Evolutionary conservation across 2,888 invertebrate genomes (phyloP).

Genomic region (Hoplodrina blanda): DNA sequence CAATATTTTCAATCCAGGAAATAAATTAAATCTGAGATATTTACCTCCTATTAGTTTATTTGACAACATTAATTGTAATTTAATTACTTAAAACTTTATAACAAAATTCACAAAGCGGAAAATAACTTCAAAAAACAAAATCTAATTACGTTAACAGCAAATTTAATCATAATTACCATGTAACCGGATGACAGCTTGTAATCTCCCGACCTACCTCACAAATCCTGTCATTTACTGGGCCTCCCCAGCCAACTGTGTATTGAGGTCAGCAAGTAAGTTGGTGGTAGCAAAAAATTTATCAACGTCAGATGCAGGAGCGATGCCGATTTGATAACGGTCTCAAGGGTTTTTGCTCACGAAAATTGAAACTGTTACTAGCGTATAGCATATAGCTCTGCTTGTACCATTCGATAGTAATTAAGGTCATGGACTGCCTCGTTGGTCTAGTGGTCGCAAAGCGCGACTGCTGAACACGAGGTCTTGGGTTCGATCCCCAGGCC

Average conservation of each 20-base stretch:
- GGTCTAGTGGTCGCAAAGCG: too few relatives aligned
- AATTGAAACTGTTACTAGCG: conserved; percentile 1
- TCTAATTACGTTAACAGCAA: background rate
- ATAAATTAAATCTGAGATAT: too few relatives aligned
- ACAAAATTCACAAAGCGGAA: background rate
- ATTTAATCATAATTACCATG: conserved; percentile 17
- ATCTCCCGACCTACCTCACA: conserved; percentile 38
- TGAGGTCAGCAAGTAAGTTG: conserved; percentile 34
- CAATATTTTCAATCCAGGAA: too few relatives aligned
- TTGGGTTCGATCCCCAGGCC: too few relatives aligned
- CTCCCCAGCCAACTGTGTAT: conserved; percentile 38
- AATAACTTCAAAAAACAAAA: background rate
- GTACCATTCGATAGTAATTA: background rate
- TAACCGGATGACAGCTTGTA: conserved; percentile 25
- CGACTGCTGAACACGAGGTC: too few relatives aligned
- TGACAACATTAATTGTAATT: background rate
- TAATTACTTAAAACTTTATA: background rate
- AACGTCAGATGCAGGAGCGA: conserved; percentile 54
- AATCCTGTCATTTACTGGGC: conserved; percentile 31
- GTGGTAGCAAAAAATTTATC: conserved; percentile 48
- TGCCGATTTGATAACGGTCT: conserved; percentile 48
- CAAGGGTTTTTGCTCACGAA: conserved; percentile 32
- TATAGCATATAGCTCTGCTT: background rate
- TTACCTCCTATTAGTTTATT: background rate
- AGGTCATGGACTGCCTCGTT: too few relatives aligned